Evolutionary conservation across 2,888 invertebrate species (phyloP).

Genomic region (Patella pellucida): DNA sequence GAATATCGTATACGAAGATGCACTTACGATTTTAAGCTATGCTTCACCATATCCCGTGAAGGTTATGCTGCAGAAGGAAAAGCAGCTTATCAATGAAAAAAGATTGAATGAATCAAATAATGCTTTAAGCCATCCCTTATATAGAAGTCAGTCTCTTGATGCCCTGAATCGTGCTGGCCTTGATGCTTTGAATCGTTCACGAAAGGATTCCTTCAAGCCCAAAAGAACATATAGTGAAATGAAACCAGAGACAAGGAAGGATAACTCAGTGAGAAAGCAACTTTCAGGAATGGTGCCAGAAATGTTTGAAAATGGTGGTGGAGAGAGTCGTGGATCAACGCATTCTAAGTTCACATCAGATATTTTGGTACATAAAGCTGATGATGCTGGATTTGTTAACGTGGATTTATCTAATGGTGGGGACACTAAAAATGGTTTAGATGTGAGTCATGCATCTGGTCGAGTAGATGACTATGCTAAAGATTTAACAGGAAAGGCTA

Average conservation of each 20-base stretch:
- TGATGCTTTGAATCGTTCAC: constrained; percentile 20
- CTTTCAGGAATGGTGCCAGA: constrained; percentile 3
- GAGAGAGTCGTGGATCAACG: not conserved
- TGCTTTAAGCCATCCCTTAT: constrained; percentile 82
- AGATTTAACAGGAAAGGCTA: not conserved
- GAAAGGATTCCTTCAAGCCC: constrained; percentile 35
- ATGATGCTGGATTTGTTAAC: not conserved
- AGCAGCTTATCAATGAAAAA: constrained; percentile 51
- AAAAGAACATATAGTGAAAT: constrained; percentile 56
- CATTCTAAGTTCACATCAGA: not conserved
- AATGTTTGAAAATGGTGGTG: too few relatives aligned
- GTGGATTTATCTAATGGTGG: not conserved
- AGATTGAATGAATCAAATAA: constrained; percentile 63
- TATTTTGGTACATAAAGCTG: constrained; percentile 1
- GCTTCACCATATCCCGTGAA: constrained; percentile 86
- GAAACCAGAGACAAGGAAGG: constrained; percentile 37
- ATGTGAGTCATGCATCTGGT: not conserved
- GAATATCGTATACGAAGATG: constrained; percentile 91
- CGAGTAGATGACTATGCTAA: not conserved
- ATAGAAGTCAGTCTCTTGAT: constrained; percentile 83
- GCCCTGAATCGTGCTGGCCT: constrained; percentile 79
- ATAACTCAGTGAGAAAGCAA: constrained; percentile 13
- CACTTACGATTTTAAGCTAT: constrained; percentile 88
- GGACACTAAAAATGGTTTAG: not conserved
- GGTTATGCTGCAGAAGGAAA: constrained; percentile 80